Conservation (phyloP, 2,797 vertebrate genomes). For the Lagocephalus sceleratus region DNA sequence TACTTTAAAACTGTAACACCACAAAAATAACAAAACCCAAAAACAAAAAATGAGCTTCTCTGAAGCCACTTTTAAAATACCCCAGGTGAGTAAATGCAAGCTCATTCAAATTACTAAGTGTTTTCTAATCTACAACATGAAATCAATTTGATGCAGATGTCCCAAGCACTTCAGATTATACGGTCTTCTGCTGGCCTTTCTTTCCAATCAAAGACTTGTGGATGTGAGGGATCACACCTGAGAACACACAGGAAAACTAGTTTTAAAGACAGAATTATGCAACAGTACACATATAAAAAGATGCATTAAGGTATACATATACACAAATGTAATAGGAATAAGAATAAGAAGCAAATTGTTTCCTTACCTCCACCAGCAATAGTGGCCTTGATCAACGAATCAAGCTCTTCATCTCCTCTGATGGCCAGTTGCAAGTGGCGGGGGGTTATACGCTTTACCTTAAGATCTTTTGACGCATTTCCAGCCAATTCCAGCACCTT, state of each 20-base stretch:
- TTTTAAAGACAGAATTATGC: too few relatives aligned
- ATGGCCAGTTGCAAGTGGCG: slow-evolving; percentile 84
- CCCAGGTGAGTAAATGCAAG: slow-evolving; percentile 77
- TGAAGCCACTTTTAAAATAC: slow-evolving; percentile 79
- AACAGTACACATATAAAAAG: too few relatives aligned
- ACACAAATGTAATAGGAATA: too few relatives aligned
- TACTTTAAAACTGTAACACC: slow-evolving; percentile 64
- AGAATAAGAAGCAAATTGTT: rapidly evolving
- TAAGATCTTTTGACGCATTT: slow-evolving; percentile 82
- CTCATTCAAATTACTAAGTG: slow-evolving; percentile 59
- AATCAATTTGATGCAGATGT: slow-evolving; percentile 57
- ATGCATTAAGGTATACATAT: too few relatives aligned
- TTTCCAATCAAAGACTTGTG: slow-evolving; percentile 84
- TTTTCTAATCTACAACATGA: slow-evolving; percentile 65
- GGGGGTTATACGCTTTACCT: slow-evolving; percentile 82
- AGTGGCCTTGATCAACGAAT: slow-evolving; percentile 83
- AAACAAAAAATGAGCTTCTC: slow-evolving; percentile 72
- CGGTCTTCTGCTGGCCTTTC: slow-evolving; percentile 84
- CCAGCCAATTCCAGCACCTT: slow-evolving; percentile 82
- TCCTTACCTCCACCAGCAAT: slow-evolving; percentile 80
- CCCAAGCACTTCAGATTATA: slow-evolving; percentile 63
- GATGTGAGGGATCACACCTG: slow-evolving; percentile 83
- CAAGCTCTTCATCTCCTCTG: slow-evolving; percentile 81
- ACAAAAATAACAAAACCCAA: slow-evolving; percentile 51
- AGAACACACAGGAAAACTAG: not conserved